Evolutionary conservation across 2,797 vertebrate genomes (phyloP), one percentile per base, ranked within the genome.

Genomic region (Craterocephalus amniculus): DNA sequence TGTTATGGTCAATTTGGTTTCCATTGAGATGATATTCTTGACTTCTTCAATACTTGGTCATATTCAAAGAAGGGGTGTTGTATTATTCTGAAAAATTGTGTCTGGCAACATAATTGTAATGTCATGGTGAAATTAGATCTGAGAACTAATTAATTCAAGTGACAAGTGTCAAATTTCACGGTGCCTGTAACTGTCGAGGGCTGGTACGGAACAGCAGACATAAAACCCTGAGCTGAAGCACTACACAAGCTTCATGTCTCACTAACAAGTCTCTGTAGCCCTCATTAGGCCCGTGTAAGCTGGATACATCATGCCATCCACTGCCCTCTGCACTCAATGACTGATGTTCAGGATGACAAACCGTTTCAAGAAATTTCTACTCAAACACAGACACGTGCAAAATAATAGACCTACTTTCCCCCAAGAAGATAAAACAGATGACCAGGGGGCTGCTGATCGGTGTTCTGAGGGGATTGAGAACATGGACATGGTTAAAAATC

Each of bases 191-290:
- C 75, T 74, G 67, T 40, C 48, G 60, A 57, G 57, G 67, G 74
- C 76, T 77, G 73, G 72, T 63, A 61, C 51, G 40, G 32, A 71
- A 51, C 65, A 43, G 24, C 8, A 20, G 70, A 72, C 68, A 56
- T 63, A 63, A 69, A 71, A 73, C 67, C 64, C 43, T 69, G 20
- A 75, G 69, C 69, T 74, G 72, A 81, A 69, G 36, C 72, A 58
- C 38, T 72, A 69, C 72, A 14, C 38, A 59, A 76, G 77, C 26
- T 58, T 61, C 3, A 2, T 76, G 83, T 72, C 82, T 81, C 64
- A 77, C 79, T 88, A 90, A 85, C 81, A 82, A 89, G 85, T 91
- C 89, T 90, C 88, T 83, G 72, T 74, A 81, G 91, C 79, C 86
- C 83, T 89, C 81, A 87, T 90, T 91, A 90, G 64, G 80, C 54